Base-by-base conservation (phyloP, 64 coral and sea anemone species). In the Pachyseris speciosa region DNA sequence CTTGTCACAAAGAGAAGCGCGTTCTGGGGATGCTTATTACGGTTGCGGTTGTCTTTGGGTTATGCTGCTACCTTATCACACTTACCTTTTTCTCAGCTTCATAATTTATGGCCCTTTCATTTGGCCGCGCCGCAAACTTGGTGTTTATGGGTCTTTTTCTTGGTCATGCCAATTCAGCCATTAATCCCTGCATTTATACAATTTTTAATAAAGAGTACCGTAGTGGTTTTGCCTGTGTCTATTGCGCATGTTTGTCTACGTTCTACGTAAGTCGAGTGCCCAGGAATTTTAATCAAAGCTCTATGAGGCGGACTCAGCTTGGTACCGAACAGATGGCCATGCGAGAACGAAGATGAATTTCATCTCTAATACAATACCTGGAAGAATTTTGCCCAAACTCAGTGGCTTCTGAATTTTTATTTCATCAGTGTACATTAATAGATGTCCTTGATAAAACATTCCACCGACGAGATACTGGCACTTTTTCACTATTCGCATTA, bases 1-100 rank as follows among this genome's bases (percentile, higher is more conserved):
- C 25, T 34, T 36, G 31, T 28, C 13, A 75, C 59, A 6, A 86
- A n/a, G n/a, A 77, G 66, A 85, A 65, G 29, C 73, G 64, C 19
- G 83, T 92, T 27, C 40, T 92, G n/a, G 76, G 74, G 38, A 92
- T 92, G 83, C 67, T 92, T 4, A 77, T 92, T 10, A 86, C 90
- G 0, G 71, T 92, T 2, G 83, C 86, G 9, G 38, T 75, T 7
- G 64, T 84, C 16, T 92, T 92, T 27, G 72, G 51, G 27, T 52
- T 86, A 2, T 92, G 81, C n/a, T 92, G 90, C 36, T 92, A 16
- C 90, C 90, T 8, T 68, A 75, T 12, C 72, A 92, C 63, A 64
- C 65, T 7, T 67, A 64, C 19, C 24, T 85, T 32, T 47, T 29
- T 47, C n/a, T 91, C 6, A 22, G 26, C 1, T 73, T 58, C 25